Base-by-base conservation (phyloP, 2,797 vertebrate species). In the Accipiter fasciatus region DNA sequence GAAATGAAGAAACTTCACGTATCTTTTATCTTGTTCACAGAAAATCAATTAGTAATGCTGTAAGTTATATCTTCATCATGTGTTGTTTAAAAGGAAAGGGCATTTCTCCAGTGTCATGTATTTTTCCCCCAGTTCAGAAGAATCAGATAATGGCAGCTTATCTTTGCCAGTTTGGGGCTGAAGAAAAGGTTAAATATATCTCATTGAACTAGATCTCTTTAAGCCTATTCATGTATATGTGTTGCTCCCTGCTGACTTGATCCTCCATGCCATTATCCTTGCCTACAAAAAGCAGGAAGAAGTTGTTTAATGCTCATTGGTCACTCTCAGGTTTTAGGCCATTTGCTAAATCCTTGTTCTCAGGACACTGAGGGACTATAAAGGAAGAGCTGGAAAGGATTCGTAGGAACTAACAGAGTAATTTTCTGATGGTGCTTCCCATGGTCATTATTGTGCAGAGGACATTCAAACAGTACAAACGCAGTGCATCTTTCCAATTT, bases 141-240 rank as follows among this genome's bases (percentile, higher is more conserved):
- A 91, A 83, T 92, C 73, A 87, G 88, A 95, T 82, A 92, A 89
- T 7, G 47, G 22, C 42, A 91, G 50, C 49, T 87, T 93, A 93
- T 94, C 77, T 87, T 37, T 87, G 49, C 17, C 50, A 80, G 70
- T 72, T 76, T 70, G 37, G 50, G 66, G 50, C 62, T 49, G 50
- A 92, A 37, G n/a, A 62, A 84, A 91, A 95, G 58, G 80, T 95
- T 94, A 83, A 94, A 86, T 81, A 55, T 84, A 89, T 84, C 73
- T 73, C 25, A 31, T 6, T 84, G 81, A 96, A 93, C 57, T 84
- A 84, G 66, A 89, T 92, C 47, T 91, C 40, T 93, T 57, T 76
- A 42, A 93, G 54, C 28, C 5, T 35, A n/a, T 84, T 89, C 58
- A 70, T 3, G 3, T 25, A 61, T 42, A 69, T 47, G 11, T 18